phyloP scores from a whole-genome alignment of 2,113 vertebrate genomes.

The Apeltes quadracus region DNA sequence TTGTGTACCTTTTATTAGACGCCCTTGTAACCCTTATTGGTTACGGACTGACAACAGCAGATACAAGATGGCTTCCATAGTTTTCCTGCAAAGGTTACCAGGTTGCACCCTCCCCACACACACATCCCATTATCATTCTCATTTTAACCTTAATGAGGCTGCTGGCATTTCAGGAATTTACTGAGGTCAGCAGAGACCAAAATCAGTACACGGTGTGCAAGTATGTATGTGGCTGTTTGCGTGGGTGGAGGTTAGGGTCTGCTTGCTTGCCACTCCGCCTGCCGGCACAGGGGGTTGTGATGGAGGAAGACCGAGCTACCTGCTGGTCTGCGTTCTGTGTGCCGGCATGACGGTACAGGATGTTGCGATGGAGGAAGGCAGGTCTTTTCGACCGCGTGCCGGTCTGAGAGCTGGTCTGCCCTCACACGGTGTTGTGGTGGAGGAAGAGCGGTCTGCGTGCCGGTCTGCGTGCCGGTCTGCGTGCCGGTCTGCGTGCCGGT shows the following conservation, averaged over 20 bases:
- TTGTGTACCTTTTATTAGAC: neutral
- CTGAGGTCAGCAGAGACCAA: conserved; percentile 53
- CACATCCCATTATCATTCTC: conserved; percentile 20
- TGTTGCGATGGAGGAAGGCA: conserved; percentile 39
- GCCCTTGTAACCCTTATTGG: neutral
- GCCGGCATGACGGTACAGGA: neutral
- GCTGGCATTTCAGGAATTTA: conserved; percentile 71
- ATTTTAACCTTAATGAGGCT: conserved; percentile 48
- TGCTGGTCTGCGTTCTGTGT: neutral
- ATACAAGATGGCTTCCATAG: neutral
- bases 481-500: too few relatives aligned
- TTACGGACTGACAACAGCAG: neutral
- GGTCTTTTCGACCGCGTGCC: too few relatives aligned
- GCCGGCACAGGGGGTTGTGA: too few relatives aligned
- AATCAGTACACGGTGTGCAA: neutral
- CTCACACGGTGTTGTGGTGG: too few relatives aligned
- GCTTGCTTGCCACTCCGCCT: too few relatives aligned
- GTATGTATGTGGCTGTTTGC: neutral
- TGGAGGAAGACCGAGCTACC: too few relatives aligned
- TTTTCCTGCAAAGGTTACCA: conserved; percentile 8
- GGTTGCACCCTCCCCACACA: neutral
- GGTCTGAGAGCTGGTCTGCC: too few relatives aligned
- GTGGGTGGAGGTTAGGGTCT: too few relatives aligned
- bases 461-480: too few relatives aligned
- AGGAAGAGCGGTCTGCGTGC: too few relatives aligned